phyloP scores from a whole-genome alignment of 1,140 invertebrate genomes.

The Panagrolaimus sp. region DNA sequence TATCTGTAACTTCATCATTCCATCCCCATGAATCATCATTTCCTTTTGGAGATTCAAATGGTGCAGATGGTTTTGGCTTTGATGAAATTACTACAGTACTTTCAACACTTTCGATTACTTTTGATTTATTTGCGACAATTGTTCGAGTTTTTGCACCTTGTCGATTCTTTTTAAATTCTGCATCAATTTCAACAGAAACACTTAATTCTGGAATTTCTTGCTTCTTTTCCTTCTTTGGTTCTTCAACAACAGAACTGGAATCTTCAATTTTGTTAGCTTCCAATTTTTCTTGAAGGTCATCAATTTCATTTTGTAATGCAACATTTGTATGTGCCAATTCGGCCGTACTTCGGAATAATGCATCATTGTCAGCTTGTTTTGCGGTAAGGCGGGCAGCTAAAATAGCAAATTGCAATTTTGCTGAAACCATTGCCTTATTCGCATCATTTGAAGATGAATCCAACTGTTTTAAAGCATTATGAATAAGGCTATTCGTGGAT shows the following conservation, averaged over 20 bases:
- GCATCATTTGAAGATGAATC: neutral
- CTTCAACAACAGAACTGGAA: neutral
- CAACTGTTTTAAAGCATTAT: neutral
- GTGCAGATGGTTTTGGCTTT: neutral
- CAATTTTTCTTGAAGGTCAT: constrained; percentile 23
- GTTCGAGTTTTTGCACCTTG: too few relatives aligned
- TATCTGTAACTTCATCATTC: neutral
- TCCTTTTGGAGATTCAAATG: neutral
- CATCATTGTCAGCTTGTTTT: constrained; percentile 25
- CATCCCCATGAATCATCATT: constrained; percentile 21
- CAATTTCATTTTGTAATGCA: constrained; percentile 15
- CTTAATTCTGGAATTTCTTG: too few relatives aligned
- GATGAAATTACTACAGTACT: too few relatives aligned
- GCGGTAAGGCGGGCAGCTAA: constrained; percentile 21
- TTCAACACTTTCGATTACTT: too few relatives aligned
- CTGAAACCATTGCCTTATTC: constrained; percentile 11
- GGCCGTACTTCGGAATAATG: constrained; percentile 19
- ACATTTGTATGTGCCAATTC: constrained; percentile 24
- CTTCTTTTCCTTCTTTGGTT: neutral
- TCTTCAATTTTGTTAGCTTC: too few relatives aligned
- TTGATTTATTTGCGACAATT: too few relatives aligned
- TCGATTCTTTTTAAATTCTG: too few relatives aligned
- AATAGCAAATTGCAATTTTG: constrained; percentile 24
- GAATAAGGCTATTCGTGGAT: constrained; percentile 13
- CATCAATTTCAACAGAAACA: too few relatives aligned